phyloP scores from a whole-genome alignment of 2,888 invertebrate species.

The Germaria angustata region DNA sequence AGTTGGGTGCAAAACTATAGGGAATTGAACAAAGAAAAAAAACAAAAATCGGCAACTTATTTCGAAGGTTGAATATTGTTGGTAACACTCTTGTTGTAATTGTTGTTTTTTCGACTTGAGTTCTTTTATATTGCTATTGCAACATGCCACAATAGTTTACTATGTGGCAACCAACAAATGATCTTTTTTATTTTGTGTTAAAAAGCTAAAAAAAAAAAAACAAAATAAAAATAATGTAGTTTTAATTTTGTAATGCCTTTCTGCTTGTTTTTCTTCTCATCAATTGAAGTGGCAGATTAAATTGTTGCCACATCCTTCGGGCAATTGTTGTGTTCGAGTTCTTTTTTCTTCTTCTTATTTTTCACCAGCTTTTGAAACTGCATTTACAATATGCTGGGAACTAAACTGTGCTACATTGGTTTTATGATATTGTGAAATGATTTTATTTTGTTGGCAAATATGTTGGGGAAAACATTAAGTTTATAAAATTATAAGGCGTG shows the following conservation, averaged over 20 bases:
- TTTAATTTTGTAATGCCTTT: slow-evolving; percentile 33
- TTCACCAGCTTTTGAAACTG: background rate
- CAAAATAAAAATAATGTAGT: slow-evolving; percentile 33
- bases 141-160: slow-evolving; percentile 58
- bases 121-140: slow-evolving; percentile 6
- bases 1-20: background rate
- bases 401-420: slow-evolving; percentile 16
- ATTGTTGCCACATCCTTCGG: slow-evolving; percentile 37
- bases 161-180: slow-evolving; percentile 51
- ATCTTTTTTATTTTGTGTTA: slow-evolving; percentile 50
- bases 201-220: background rate
- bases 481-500: background rate
- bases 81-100: slow-evolving; percentile 9
- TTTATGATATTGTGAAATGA: slow-evolving; percentile 17
- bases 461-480: background rate
- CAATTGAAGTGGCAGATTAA: slow-evolving; percentile 42
- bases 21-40: background rate
- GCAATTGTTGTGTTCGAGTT: slow-evolving; percentile 8
- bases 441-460: background rate
- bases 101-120: slow-evolving; percentile 1
- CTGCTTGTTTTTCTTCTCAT: slow-evolving; percentile 7
- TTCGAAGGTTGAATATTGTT: slow-evolving; percentile 34
- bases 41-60: slow-evolving; percentile 25
- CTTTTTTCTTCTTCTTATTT: background rate
- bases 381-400: slow-evolving; percentile 2